Evolutionary conservation across 2,888 invertebrate genomes (phyloP), one percentile per base, ranked within the genome.

Genomic region (Oxyscelio sp.): DNA sequence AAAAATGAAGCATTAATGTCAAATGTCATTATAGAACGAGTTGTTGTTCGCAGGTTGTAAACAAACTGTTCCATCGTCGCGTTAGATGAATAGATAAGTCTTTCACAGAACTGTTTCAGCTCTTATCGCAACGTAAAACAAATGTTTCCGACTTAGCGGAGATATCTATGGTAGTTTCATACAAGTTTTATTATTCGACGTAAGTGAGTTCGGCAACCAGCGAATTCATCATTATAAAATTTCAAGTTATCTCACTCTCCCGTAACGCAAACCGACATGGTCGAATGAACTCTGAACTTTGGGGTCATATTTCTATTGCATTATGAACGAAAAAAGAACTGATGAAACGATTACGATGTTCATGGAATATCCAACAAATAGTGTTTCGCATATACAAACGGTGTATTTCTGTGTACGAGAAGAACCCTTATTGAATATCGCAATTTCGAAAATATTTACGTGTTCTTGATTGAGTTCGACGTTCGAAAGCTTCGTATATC

Each of bases 151-250:
- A 80, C 80, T 86, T 77, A 75, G 79, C 58, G 27, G 75, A 87
- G 81, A 87, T 85, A 85, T 82, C 79, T 83, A 84, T 77, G 83
- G 87, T 84, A 83, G 83, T 82, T 85, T 85, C 77, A 80, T 84
- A 84, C 83, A 71, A 80, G 83, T 84, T 87, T 87, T 87, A 87
- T 87, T 87, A 87, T 87, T 84, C 82, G 77, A 82, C 79, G 79
- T 82, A 87, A 82, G 82, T 81, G 85, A 85, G 84, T 84, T 87
- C 83, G 84, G 79, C 78, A 85, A 79, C 79, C 83, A 82, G 81
- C 77, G 87, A 87, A 89, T 89, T 86, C 87, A 87, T 89, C 89
- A 88, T 89, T 88, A 88, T 89, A 89, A 89, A 89, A 89, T 87
- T 89, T 86, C 85, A 89, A 88, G 85, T 89, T 88, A 88, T 88